phyloP scores from a whole-genome alignment of 2,797 vertebrate species.

The Coranthus polyacanthus region DNA sequence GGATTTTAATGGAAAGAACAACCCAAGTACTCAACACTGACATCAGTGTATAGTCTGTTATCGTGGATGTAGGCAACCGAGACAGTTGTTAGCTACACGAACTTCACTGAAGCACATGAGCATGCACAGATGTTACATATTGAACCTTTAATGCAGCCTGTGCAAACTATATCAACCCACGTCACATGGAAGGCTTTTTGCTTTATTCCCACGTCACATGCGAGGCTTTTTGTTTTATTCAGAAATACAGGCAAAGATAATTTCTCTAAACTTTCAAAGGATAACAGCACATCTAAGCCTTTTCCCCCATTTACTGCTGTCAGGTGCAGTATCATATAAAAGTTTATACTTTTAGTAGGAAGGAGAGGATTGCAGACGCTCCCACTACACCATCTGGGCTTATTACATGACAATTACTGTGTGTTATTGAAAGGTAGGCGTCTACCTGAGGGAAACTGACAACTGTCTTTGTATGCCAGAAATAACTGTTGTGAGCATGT shows the following conservation, averaged over 20 bases:
- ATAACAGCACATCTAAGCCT: background rate
- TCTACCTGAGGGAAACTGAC: constrained; percentile 27
- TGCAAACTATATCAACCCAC: too few relatives aligned
- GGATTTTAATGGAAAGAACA: too few relatives aligned
- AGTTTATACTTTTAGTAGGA: constrained; percentile 22
- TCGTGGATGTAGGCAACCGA: too few relatives aligned
- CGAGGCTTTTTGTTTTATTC: too few relatives aligned
- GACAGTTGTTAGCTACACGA: too few relatives aligned
- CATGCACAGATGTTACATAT: too few relatives aligned
- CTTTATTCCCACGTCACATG: too few relatives aligned
- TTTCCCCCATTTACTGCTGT: constrained; percentile 20
- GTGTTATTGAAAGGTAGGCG: constrained; percentile 36
- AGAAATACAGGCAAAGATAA: constrained; percentile 7
- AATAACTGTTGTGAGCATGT: constrained; percentile 23
- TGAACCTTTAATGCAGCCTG: too few relatives aligned
- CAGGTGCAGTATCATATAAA: constrained; percentile 18
- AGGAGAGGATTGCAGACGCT: constrained; percentile 7
- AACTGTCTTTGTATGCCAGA: constrained; percentile 1
- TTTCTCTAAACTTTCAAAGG: constrained; percentile 3
- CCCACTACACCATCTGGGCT: constrained; percentile 43
- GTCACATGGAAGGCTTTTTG: too few relatives aligned
- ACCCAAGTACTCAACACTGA: too few relatives aligned
- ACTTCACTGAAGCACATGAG: too few relatives aligned
- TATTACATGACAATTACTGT: constrained; percentile 32
- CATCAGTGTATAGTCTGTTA: too few relatives aligned